Evolutionary conservation across 2,797 vertebrate species (phyloP), one percentile per base, ranked within the genome.

Genomic region (Decapterus maruadsi): DNA sequence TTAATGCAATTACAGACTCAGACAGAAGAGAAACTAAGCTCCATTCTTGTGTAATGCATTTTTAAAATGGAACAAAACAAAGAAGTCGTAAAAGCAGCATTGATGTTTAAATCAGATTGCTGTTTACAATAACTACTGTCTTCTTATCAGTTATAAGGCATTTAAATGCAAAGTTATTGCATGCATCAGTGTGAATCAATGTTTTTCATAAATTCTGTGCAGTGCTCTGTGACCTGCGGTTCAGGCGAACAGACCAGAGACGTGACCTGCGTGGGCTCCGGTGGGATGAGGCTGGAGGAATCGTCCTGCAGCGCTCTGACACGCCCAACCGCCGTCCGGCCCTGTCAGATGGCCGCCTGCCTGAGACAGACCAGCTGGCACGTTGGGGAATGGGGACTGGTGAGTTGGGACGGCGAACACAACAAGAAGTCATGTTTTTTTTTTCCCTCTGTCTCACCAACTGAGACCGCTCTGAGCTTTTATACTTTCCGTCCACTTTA

Each of bases 171-270:
- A 26, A 6, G 31, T 34, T 6, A 34, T 34, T 34, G 31, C 6
- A 6, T 34, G 31, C 31, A 34, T 6, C 31, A 6, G 4, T 34
- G 31, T 34, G 31, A 34, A 34, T 34, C 34, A 36, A 7, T 36
- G 11, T 12, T 36, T 36, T 2, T 55, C 6, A 46, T 48, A 4
- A 7, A 34, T 1, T 40, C 19, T 56, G 19, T 67, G 43, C 90
- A 98, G 98, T 99, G 98, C 88, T 98, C 98, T 0, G 95, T 95
- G 68, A 97, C 94, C 60, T 99, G 98, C 0, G 97, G 97, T 0
- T 75, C 94, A 9, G 98, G 98, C 0, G 83, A 97, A 51, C 97
- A 96, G 94, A 97, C 91, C 68, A 92, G 98, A 12, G 94, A 94
- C 0, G 93, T 98, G 75, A 94, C 90, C 55, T 99, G 98, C 72